Base-by-base conservation (phyloP, 2,797 vertebrate genomes). In the Choloepus didactylus region DNA sequence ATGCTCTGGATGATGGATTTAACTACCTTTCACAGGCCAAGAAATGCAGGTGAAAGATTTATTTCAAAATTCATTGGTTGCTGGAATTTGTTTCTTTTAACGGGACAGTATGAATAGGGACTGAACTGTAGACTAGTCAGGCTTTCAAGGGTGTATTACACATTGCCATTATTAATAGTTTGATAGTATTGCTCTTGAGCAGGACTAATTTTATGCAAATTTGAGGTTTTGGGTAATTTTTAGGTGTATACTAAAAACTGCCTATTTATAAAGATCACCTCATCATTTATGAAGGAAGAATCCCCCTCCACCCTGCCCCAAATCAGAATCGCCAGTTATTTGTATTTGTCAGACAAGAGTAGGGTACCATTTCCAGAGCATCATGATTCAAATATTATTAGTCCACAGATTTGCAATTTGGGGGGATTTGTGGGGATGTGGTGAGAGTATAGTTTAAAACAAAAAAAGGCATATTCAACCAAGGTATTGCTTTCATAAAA, bases 371-470 rank as follows among this genome's bases (percentile, higher is more conserved):
- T 76, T 72, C 9, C 15, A 35, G 29, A 49, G 46, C 86, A 64
- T 77, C 54, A 56, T 23, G 49, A 35, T 82, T 51, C 89, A 49
- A 88, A 80, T 60, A 72, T 60, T 62, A 54, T 54, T 27, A 72
- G 18, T 82, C 31, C 41, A 90, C 49, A 95, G 44, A 81, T 82
- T 93, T 93, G 86, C 44, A 95, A 82, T 88, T 44, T 73, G n/a
- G 2, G 8, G 4, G 21, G 4, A 54, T 56, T 25, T 51, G 31
- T 64, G 19, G 56, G 5, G 18, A 21, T 35, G 1, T 75, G 7
- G n/a, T 54, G 8, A 83, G 14, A 54, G 5, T 38, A 76, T 35
- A 93, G 29, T 41, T 29, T 46, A 31, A 83, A 96, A 96, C 15
- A 64, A 46, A 76, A 84, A 70, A 64, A 21, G 0, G 38, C 16